Evolutionary conservation across 2,888 invertebrate species (phyloP), one percentile per base, ranked within the genome.

Genomic region (Lamellibrachia columna): DNA sequence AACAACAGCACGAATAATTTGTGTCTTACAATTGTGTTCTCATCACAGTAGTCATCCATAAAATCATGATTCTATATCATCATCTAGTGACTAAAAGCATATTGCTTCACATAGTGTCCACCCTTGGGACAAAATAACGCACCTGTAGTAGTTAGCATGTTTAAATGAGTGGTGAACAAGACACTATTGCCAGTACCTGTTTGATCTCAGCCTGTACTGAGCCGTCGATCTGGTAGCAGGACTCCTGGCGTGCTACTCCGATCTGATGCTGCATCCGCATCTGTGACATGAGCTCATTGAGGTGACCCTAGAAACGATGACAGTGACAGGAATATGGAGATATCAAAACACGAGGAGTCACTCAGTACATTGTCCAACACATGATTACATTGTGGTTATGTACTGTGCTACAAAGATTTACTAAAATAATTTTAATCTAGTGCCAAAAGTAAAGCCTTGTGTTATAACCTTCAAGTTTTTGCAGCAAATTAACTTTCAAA

Each of bases 201-300:
- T 97, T 97, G 90, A 97, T 97, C 94, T 97, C 97, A 93, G 97
- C 97, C 94, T 97, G 97, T 53, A 97, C 97, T 91, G 97, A 96
- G 3, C 97, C 97, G 95, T 98, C 98, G 96, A 99, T 97, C 93
- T 98, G 97, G 95, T 99, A 99, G 93, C 98, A 97, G 95, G 98
- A 98, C 91, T 97, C 97, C 92, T 97, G 97, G 93, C 97, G 93
- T 2, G 94, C 94, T 7, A 94, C 94, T 28, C 95, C 94, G 91
- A 96, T 95, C 93, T 97, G 96, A 93, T 96, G 96, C 95, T 97
- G 97, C 96, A 97, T 96, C 91, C 96, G 94, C 60, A 99, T 98
- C 94, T 98, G 98, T 28, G 99, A 98, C 94, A 99, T 97, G 95
- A 99, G 97, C 97, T 99, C 99, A 96, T 98, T 98, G 93, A 99